Base-by-base conservation (phyloP, 2,113 vertebrate genomes). In the Saiga tatarica region DNA sequence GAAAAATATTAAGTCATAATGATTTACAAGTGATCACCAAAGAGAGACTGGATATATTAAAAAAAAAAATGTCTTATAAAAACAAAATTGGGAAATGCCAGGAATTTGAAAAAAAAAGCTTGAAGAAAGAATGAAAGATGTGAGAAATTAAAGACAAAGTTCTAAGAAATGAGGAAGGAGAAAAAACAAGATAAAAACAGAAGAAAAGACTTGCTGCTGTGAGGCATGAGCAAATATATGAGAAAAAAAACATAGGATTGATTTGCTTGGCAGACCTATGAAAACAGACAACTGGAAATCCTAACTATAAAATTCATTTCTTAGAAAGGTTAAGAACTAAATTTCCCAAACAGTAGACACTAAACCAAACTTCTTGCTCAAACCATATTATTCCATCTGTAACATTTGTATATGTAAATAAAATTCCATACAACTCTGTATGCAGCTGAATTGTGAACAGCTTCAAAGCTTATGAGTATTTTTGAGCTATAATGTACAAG, bases 11-110 rank as follows among this genome's bases (percentile, higher is more conserved):
- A 86, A 89, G 60, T 95, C 85, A 52, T 62, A 5, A n/a, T 92
- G 94, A 90, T 95, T 97, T 96, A 96, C 36, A 95, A 89, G 85
- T 93, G 81, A 71, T 87, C 62, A 87, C 17, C 86, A 94, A 26
- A 47, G 86, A 53, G 92, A 90, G 62, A 84, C 53, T 42, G 17
- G 13, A 16, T 57, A 59, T 30, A 36, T 81, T 94, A n/a, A n/a
- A 91, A 94, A 81, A 94, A 89, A 71, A 89, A 10, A 96, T 25
- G 39, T 91, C 76, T 79, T 87, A 60, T 36, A 78, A 84, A 67
- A 82, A 62, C 33, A 88, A 4, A 83, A 90, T 81, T 82, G 67
- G 53, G 94, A 96, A 94, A 87, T 90, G 33, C 55, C 71, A 96
- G 16, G 50, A 12, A 50, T 83, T 83, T 94, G 33, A 33, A 78